A percentile compares a stretch with the other conserved stretches of the same genome.
phyloP scores from a whole-genome alignment of 1,140 invertebrate species.

The Marisa cornuarietis region DNA sequence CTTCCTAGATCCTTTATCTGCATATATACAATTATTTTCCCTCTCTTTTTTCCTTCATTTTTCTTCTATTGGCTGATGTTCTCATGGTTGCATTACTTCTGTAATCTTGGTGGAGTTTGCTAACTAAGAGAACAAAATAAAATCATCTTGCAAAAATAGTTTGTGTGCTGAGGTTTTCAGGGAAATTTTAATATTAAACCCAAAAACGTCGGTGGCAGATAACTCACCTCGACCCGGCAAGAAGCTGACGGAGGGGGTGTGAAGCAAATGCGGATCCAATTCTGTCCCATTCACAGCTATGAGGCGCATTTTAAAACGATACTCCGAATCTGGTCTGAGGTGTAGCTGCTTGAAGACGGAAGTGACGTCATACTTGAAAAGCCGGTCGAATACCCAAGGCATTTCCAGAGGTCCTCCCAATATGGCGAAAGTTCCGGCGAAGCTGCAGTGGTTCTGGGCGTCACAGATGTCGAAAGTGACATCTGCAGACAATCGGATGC shows the following conservation, averaged over 20 bases:
- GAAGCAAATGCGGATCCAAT: background rate
- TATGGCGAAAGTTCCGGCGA: constrained; percentile 29
- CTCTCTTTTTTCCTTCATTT: too few relatives aligned
- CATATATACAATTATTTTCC: too few relatives aligned
- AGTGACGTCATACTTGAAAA: constrained; percentile 36
- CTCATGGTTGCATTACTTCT: too few relatives aligned
- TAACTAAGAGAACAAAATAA: too few relatives aligned
- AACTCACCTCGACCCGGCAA: constrained; percentile 11
- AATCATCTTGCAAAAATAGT: too few relatives aligned
- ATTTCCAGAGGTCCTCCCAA: constrained; percentile 36
- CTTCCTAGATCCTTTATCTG: too few relatives aligned
- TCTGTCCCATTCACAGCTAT: constrained; percentile 13
- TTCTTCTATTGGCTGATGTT: too few relatives aligned
- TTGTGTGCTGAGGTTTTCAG: too few relatives aligned
- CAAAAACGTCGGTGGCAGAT: too few relatives aligned
- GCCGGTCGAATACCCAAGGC: constrained; percentile 35
- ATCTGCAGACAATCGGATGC: constrained; percentile 23
- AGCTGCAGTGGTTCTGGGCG: constrained; percentile 13
- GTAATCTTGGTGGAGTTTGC: too few relatives aligned
- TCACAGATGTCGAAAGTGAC: constrained; percentile 26
- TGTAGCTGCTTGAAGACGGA: constrained; percentile 14
- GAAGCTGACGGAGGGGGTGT: constrained; percentile 12
- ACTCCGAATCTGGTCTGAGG: constrained; percentile 17
- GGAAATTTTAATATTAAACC: too few relatives aligned
- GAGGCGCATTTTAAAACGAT: constrained; percentile 13